These are phyloP conservation scores for Adelges cooleyi DNA, from an alignment of 1,140 invertebrate genomes.

Conservation along the genomic window DNA sequence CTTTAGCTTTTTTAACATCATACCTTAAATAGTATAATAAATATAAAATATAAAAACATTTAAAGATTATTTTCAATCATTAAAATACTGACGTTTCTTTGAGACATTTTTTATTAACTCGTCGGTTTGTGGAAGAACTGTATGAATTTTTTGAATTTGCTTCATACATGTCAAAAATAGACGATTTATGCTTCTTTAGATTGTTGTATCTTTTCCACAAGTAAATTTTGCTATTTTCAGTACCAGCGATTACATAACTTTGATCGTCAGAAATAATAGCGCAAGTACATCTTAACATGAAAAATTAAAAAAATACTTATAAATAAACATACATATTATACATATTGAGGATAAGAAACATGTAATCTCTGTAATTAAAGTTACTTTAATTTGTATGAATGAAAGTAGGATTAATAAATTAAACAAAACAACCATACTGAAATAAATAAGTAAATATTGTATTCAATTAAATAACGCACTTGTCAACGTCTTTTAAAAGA, in stretches of 20 bases:
- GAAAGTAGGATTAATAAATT: neutral
- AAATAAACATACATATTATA: no score
- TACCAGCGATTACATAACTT: neutral
- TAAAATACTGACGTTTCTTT: no score
- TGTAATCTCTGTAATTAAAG: no score
- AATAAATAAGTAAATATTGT: neutral
- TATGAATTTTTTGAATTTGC: no score
- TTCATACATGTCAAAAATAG: no score
- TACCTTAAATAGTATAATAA: neutral
- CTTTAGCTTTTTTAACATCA: neutral
- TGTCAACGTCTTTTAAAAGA: neutral
- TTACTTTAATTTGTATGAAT: neutral
- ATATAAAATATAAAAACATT: no score
- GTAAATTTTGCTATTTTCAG: conserved; percentile 8
- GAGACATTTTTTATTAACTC: no score
- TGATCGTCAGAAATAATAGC: neutral
- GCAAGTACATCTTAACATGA: neutral
- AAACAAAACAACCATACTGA: neutral
- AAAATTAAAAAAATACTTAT: neutral
- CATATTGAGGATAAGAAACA: no score
- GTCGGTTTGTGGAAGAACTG: no score
- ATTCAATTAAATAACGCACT: neutral
- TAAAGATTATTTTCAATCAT: no score
- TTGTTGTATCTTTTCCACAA: neutral
- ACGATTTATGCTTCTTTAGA: no score